Evolutionary conservation across 2,888 invertebrate genomes (phyloP), one percentile per base, ranked within the genome.

Genomic region (Nomada goodeniana): DNA sequence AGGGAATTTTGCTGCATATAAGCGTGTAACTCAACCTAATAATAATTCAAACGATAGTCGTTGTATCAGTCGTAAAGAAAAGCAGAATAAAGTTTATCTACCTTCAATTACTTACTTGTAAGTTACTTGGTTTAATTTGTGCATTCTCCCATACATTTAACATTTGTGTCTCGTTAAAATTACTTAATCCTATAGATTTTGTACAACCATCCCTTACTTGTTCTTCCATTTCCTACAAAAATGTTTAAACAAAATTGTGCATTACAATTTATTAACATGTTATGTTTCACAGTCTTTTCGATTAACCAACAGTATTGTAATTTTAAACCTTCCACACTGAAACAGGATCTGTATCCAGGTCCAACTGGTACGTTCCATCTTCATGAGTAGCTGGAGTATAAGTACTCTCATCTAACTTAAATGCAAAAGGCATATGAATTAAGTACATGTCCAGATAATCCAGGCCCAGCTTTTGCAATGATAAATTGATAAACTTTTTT

Each of bases 361-460:
- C 97, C 76, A 96, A 90, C 74, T 94, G 93, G 86, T 95, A 95
- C 61, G 95, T 94, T 11, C 96, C 96, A 91, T 95, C 95, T 64
- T 95, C 94, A 2, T 94, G 92, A 4, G 95, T 92, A 2, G 90
- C 90, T 0, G 96, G 95, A 26, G 95, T 95, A 52, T 95, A 93
- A 10, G 94, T 95, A 18, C 94, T 93, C 57, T 95, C 94, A 88
- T 96, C 95, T 87, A 95, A 95, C 68, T 94, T 91, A 87, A 97
- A 96, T 9, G 96, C 96, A 90, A 97, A 96, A 0, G 97, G 97
- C 93, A 96, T 96, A 90, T 98, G 98, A 79, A 97, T 95, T 44
- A 98, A 94, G 91, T 97, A 97, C 85, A 98, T 95, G 89, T 98
- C 97, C 2, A 98, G 94, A 91, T 97, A 97, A 82, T 95, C 95